A percentile compares a stretch with the other conserved stretches of the same genome.
phyloP scores from a whole-genome alignment of 2,888 invertebrate species.

The Pristionchus fissidentatus region DNA sequence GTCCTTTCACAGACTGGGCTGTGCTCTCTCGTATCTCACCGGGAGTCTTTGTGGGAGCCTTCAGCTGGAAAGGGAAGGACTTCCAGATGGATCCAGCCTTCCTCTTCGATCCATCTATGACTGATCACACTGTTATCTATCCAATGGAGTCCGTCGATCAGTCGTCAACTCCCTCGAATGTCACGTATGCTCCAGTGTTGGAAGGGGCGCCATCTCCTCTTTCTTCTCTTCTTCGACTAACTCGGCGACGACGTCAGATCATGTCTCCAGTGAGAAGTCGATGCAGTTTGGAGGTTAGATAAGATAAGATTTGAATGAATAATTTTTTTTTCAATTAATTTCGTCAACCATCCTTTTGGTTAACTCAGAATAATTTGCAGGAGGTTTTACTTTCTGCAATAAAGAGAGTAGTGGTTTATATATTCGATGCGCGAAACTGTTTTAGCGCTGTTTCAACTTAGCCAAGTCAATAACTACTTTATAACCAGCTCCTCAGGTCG shows the following conservation, averaged over 20 bases:
- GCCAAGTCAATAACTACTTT: background rate
- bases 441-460: background rate
- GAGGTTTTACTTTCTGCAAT: too few relatives aligned
- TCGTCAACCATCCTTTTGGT: too few relatives aligned
- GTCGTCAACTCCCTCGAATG: constrained; percentile 17
- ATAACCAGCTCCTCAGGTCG: too few relatives aligned
- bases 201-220: constrained; percentile 28
- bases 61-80: constrained; percentile 40
- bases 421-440: too few relatives aligned
- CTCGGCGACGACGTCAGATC: background rate
- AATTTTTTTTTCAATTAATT: too few relatives aligned
- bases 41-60: constrained; percentile 1
- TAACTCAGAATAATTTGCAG: too few relatives aligned
- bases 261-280: constrained; percentile 21
- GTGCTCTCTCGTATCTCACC: constrained; percentile 35
- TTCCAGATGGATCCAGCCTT: constrained; percentile 41
- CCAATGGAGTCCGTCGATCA: constrained; percentile 2
- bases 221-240: constrained; percentile 1
- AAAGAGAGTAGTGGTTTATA: too few relatives aligned
- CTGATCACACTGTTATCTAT: constrained; percentile 29
- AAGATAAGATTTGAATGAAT: too few relatives aligned
- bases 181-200: constrained; percentile 18
- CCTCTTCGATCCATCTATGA: background rate
- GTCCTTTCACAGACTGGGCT: constrained; percentile 19
- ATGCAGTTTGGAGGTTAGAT: constrained; percentile 38